Base-by-base conservation (phyloP, 1,140 invertebrate genomes). In the Oppia nitens region DNA sequence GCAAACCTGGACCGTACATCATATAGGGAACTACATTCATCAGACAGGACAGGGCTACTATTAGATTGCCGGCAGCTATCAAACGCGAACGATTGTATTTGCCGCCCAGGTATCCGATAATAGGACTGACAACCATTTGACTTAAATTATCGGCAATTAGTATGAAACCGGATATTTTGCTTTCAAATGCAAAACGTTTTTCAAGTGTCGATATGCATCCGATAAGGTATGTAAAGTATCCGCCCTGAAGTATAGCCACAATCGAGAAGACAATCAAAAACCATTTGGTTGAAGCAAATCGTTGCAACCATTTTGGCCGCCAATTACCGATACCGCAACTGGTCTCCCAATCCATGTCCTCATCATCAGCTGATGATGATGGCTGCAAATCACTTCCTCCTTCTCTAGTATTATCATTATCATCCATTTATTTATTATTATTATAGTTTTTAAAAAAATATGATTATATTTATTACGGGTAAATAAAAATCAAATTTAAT, bases 151-250 rank as follows among this genome's bases (percentile, higher is more conserved):
- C 66, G 0, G 63, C 56, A n/a, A 67, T 66, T n/a, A 68, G 25
- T n/a, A 68, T 63, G 14, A 66, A 67, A 80, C 82, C 82, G 55
- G 81, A 82, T 29, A 80, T 82, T 68, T 79, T 78, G 9, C 81
- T 84, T 0, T 82, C 81, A 65, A 86, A 84, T 65, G 83, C 84
- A 67, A 84, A 87, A 62, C 83, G 74, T 66, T 86, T 86, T 68
- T 87, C 84, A 26, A 87, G 73, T 0, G 84, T 87, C 28, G 83
- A 83, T 47, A 86, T 58, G n/a, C 51, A 50, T 17, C 63, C 32
- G 24, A 82, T 82, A 60, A 83, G 83, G 66, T 87, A 87, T 1
- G 82, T 78, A 65, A 80, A 84, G 60, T 81, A 78, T 60, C 83
- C 82, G n/a, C 79, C 79, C 64, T 83, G 83, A 50, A 83, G 76